Base-by-base conservation (phyloP, 1,140 invertebrate genomes). In the Limonius californicus region DNA sequence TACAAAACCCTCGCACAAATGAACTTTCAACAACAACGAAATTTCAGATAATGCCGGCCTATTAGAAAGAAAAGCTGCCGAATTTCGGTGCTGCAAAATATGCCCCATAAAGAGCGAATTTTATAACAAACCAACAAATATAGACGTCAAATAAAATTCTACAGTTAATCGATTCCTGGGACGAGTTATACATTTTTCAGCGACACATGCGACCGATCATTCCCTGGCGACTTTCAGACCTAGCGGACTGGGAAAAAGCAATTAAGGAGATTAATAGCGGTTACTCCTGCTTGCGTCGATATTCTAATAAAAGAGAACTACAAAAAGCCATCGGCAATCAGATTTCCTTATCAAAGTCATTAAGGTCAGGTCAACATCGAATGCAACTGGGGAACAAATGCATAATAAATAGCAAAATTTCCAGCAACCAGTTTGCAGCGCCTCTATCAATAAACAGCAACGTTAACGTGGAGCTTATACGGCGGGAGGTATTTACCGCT, bases 251-350 rank as follows among this genome's bases (percentile, higher is more conserved):
- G 58, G 42, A 60, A 60, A 39, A 60, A 60, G 47, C 58, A 60
- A 60, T 60, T 60, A 60, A 60, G 58, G 58, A 60, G 58, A 60
- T 54, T 60, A 60, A 60, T 60, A 54, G 58, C 58, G 47, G 43
- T 50, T 21, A 50, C 2, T 3, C 9, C 45, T 19, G 45, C 20
- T 21, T 11, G 45, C 19, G 45, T 50, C 45, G 45, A 50, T 50
- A 50, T 50, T 50, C 45, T 50, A 50, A 50, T 50, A 50, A 50
- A 50, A 50, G 9, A 18, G 45, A 21, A 50, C 1, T 19, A 50
- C n/a, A 18, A 21, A 39, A 18, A 18, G 45, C 8, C 2, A 19
- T 11, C 20, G 2, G 7, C n/a, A 8, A 50, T 50, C n/a, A 19
- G 45, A 18, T 50, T 50, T 50, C 19, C 8, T 50, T 18, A 50